phyloP scores from a whole-genome alignment of 2,113 vertebrate genomes.

The Gasterosteus nipponicus region DNA sequence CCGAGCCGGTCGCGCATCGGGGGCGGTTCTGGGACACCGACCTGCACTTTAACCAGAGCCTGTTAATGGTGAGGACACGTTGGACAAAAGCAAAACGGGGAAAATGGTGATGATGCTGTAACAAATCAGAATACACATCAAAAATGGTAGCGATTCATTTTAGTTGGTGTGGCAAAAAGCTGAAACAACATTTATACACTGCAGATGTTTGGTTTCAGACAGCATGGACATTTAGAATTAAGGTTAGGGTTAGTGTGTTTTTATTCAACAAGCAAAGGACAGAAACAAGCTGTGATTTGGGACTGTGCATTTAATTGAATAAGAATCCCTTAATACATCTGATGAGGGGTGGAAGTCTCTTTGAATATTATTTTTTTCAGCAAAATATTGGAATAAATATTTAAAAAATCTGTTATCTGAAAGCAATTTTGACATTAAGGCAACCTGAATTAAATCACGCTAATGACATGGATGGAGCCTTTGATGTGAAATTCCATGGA shows the following conservation, averaged over 20 bases:
- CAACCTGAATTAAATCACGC: slow-evolving; percentile 51
- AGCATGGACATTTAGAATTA: background rate
- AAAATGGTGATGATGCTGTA: background rate
- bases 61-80: slow-evolving; percentile 84
- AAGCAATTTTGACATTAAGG: slow-evolving; percentile 60
- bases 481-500: slow-evolving; percentile 49
- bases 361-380: slow-evolving; percentile 26
- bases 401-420: slow-evolving; percentile 59
- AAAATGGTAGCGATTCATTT: background rate
- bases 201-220: slow-evolving; percentile 5
- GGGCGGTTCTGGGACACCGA: slow-evolving; percentile 85
- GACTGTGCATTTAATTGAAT: slow-evolving; percentile 43
- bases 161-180: background rate
- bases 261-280: slow-evolving; percentile 43
- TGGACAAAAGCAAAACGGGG: background rate
- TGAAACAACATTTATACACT: background rate
- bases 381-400: slow-evolving; percentile 43
- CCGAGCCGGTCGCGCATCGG: slow-evolving; percentile 76
- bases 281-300: slow-evolving; percentile 50
- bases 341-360: slow-evolving; percentile 21
- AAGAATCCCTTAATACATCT: slow-evolving; percentile 43
- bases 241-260: background rate
- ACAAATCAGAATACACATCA: background rate
- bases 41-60: slow-evolving; percentile 85
- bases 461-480: slow-evolving; percentile 30